Evolutionary conservation across 2,113 vertebrate genomes (phyloP).

Genomic region (Pionites leucogaster): DNA sequence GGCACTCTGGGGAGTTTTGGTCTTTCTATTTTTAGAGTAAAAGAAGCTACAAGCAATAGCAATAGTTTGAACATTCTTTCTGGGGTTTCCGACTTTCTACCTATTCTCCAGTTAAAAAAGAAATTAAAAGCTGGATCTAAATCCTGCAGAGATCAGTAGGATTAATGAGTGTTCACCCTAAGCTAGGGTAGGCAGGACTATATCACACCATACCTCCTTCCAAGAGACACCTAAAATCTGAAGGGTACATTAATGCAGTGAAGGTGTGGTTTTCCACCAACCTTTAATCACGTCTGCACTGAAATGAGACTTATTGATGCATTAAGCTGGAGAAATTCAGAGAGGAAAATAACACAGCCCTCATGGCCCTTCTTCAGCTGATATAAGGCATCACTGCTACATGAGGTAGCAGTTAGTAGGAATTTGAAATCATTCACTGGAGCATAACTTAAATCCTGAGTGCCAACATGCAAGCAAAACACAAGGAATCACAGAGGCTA

Average conservation of each 20-base stretch:
- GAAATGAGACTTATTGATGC: background rate
- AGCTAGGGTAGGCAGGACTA: background rate
- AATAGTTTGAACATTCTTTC: background rate
- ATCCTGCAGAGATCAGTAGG: background rate
- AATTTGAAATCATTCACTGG: background rate
- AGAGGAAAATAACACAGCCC: background rate
- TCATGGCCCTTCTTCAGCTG: background rate
- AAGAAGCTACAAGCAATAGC: background rate
- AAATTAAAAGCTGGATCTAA: background rate
- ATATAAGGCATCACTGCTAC: background rate
- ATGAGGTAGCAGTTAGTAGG: background rate
- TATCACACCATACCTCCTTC: background rate
- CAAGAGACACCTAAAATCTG: background rate
- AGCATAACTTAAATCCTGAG: background rate
- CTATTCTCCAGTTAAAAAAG: background rate
- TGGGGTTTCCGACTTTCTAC: background rate
- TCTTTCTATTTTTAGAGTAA: background rate
- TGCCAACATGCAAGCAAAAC: background rate
- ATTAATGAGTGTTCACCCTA: background rate
- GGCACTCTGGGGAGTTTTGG: background rate
- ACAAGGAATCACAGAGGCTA: background rate
- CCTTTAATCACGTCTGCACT: background rate
- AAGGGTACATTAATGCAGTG: background rate
- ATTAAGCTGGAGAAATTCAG: background rate
- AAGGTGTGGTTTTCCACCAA: background rate